Evolutionary conservation across 2,113 vertebrate species (phyloP).

Genomic region (Gnathonemus longibarbis): DNA sequence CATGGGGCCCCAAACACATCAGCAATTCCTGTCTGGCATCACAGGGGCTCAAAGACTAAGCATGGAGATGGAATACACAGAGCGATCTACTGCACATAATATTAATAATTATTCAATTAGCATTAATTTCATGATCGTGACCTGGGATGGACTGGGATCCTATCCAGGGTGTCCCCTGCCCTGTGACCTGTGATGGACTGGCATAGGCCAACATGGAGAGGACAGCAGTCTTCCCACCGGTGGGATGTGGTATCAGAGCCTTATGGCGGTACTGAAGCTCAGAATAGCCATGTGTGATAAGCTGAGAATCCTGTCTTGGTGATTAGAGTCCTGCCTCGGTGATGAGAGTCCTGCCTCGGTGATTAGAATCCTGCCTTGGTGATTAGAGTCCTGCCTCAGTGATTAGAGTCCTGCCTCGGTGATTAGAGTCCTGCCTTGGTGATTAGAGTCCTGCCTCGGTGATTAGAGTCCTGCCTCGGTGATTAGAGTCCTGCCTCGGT

Average conservation of each 20-base stretch:
- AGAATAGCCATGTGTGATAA: not conserved
- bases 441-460: not conserved
- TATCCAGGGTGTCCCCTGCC: not conserved
- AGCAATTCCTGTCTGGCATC: not conserved
- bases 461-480: not conserved
- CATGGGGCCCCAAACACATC: constrained; percentile 29
- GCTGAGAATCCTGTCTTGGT: not conserved
- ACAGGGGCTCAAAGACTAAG: not conserved
- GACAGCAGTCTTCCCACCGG: not conserved
- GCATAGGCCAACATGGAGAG: not conserved
- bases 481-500: not conserved
- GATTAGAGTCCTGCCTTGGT: not conserved
- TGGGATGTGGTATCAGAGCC: not conserved
- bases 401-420: not conserved
- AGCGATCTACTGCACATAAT: not conserved
- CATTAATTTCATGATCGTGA: not conserved
- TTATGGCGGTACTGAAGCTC: not conserved
- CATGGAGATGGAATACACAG: not conserved
- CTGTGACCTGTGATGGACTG: not conserved
- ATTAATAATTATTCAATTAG: not conserved
- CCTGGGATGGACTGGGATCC: not conserved
- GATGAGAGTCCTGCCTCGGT: not conserved
- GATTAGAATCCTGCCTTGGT: not conserved
- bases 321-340: not conserved
- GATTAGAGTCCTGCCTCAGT: not conserved